phyloP scores from a whole-genome alignment of 2,797 vertebrate species.

The Pseudocheirus occidentalis region DNA sequence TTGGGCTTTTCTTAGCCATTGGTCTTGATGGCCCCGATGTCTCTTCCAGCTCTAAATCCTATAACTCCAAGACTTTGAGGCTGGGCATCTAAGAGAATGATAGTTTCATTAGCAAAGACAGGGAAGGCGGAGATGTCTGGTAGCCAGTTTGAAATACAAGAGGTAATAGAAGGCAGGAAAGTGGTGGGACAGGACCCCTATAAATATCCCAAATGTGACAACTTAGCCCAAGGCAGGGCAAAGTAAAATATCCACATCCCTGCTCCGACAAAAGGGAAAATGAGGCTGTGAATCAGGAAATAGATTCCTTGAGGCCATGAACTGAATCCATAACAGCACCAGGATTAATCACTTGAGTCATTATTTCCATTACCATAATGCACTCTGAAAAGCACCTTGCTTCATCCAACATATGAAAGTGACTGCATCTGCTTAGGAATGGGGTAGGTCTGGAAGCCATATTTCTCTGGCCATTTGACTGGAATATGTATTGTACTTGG shows the following conservation, averaged over 20 bases:
- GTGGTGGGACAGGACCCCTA: background rate
- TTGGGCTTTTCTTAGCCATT: background rate
- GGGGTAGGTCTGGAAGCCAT: conserved; percentile 27
- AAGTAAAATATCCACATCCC: background rate
- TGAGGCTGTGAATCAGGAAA: background rate
- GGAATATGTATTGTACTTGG: background rate
- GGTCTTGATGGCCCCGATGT: background rate
- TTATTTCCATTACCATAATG: accelerated
- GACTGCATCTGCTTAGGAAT: background rate
- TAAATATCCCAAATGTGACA: background rate
- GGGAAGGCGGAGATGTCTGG: background rate
- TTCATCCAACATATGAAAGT: accelerated
- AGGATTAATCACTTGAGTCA: background rate
- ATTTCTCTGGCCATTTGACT: conserved; percentile 3
- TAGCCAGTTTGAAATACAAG: background rate
- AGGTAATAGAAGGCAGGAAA: background rate
- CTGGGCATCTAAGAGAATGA: background rate
- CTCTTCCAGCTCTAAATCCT: background rate
- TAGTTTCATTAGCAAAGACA: background rate
- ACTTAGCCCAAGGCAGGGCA: background rate
- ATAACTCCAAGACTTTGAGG: background rate
- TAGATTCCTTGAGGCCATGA: background rate
- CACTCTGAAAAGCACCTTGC: accelerated
- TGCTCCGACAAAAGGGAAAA: background rate
- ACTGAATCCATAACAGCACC: background rate